Conservation (phyloP, 2,888 invertebrate species). For the Drosophila formosana region DNA sequence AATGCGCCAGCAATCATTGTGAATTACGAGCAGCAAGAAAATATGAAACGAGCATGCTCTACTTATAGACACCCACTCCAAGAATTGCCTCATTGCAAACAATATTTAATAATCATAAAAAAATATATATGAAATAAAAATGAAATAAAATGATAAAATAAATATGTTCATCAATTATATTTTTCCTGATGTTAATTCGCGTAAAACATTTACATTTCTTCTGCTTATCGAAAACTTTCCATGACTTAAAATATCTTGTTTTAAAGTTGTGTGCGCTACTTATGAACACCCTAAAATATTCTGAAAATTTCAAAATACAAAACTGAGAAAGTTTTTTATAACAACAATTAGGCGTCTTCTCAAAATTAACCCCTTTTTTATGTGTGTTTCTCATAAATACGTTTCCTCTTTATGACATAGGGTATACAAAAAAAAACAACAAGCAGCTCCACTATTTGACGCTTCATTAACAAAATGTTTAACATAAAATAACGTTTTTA, state of each 20-base stretch:
- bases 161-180: background rate
- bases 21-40: background rate
- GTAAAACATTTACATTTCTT: background rate
- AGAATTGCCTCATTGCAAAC: background rate
- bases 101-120: background rate
- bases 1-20: background rate
- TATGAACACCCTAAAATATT: slow-evolving; percentile 1
- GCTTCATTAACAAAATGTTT: slow-evolving; percentile 73
- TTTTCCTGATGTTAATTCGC: background rate
- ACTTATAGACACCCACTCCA: background rate
- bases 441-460: slow-evolving; percentile 20
- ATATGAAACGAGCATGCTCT: background rate
- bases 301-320: background rate
- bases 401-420: background rate
- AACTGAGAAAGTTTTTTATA: background rate
- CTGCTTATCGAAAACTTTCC: background rate
- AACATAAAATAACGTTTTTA: slow-evolving; percentile 75
- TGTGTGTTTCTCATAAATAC: background rate
- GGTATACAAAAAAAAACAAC: slow-evolving; percentile 9
- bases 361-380: background rate
- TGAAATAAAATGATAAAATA: background rate
- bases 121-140: no score
- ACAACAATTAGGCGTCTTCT: background rate
- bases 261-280: background rate
- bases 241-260: background rate